These are phyloP conservation scores for Leptobrachium leishanense DNA, from an alignment of 2,113 vertebrate genomes.

Conservation along the genomic window DNA sequence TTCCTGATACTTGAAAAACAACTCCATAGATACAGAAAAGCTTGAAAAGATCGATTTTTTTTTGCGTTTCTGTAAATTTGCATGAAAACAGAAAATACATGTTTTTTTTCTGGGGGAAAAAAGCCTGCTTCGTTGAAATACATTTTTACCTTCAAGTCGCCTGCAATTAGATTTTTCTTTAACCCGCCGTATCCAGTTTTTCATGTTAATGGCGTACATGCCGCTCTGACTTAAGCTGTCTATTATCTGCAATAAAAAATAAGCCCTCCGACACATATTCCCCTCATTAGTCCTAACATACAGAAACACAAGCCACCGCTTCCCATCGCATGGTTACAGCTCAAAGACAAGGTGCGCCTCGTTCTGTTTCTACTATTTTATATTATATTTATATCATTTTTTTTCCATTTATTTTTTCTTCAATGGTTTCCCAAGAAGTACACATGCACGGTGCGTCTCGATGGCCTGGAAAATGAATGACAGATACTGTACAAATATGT, in stretches of 20 bases:
- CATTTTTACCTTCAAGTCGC: constrained; percentile 68
- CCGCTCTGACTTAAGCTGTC: constrained; percentile 76
- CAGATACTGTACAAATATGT: constrained; percentile 49
- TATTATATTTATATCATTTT: no score
- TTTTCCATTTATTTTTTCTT: constrained; percentile 58
- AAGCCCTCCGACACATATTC: constrained; percentile 72
- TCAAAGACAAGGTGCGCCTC: constrained; percentile 75
- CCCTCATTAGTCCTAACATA: constrained; percentile 77
- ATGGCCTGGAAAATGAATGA: constrained; percentile 69
- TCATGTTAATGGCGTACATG: constrained; percentile 71
- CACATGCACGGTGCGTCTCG: constrained; percentile 61
- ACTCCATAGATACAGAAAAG: not conserved
- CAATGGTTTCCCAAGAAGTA: constrained; percentile 65
- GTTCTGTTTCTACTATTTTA: no score
- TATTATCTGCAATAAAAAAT: constrained; percentile 79
- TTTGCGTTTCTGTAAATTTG: not conserved
- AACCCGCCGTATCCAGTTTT: constrained; percentile 64
- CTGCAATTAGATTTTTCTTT: constrained; percentile 81
- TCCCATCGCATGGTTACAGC: constrained; percentile 68
- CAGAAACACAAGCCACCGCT: constrained; percentile 56
- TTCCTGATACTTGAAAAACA: no score
- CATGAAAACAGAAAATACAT: constrained; percentile 45
- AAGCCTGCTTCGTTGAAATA: constrained; percentile 61
- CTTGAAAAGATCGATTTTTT: not conserved
- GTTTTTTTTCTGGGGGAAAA: no score